Evolutionary conservation across 2,888 invertebrate species (phyloP), one percentile per base, ranked within the genome.

Genomic region (Aphodius granarius): DNA sequence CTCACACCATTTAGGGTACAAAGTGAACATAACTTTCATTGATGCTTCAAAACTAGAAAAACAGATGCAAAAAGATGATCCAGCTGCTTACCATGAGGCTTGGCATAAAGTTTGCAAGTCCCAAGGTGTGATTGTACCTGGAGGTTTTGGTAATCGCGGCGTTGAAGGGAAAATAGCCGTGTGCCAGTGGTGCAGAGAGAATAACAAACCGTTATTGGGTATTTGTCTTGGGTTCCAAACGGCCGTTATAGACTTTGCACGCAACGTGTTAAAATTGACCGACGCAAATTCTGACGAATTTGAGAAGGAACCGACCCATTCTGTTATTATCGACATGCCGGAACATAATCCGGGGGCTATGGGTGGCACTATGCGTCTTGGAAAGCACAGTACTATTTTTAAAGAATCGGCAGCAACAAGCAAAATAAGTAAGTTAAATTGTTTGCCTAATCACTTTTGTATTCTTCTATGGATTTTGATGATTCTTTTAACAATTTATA

Each of bases 201-300:
- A 95, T 72, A 92, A 94, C 71, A 95, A 94, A 84, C 99, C 99
- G 0, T 95, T 95, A 87, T 89, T 99, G 17, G 99, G 99, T 0
- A 96, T 99, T 80, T 99, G 99, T 85, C 90, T 99, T n/a, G 99
- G 99, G 4, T 90, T 99, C 78, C 99, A 99, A 89, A 96, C 97
- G 19, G 95, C 98, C 6, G 98, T 98, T 3, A 94, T 99, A 82
- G 99, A 99, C 88, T 98, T 95, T 85, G 93, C 97, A 0, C 91
- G 98, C 73, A 97, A 97, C 85, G 94, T 94, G 0, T 87, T 98
- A 0, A 90, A 91, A 0, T 86, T 95, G 75, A 88, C 91, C 73
- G 93, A 92, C 79, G 98, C 98, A 0, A 94, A 97, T 83, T 94
- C 95, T 2, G 94, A 95, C 0, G 99, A 99, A 88, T 93, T 96